Evolutionary conservation across 2,113 vertebrate species (phyloP).

Genomic region (Peromyscus leucopus): DNA sequence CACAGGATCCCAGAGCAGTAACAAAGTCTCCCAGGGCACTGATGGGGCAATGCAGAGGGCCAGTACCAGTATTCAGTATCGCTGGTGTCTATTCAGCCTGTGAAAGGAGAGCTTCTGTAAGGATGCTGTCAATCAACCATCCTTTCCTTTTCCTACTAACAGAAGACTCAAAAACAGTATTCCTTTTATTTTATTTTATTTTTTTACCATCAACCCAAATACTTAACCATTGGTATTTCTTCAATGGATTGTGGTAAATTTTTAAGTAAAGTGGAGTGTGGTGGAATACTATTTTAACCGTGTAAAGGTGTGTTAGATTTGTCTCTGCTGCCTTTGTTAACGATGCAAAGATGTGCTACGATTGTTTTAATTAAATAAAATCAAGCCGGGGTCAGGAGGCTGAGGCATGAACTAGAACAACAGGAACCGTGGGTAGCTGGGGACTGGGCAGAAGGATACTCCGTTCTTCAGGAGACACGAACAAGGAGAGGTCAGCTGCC

Average conservation of each 20-base stretch:
- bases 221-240: neutral
- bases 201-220: neutral
- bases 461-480: neutral
- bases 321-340: too few species aligned
- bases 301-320: neutral
- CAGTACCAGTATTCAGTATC: neutral
- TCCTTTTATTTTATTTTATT: neutral
- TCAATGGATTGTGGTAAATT: neutral
- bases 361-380: neutral
- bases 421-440: neutral
- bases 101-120: neutral
- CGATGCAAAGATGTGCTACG: too few species aligned
- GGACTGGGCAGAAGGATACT: neutral
- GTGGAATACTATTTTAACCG: neutral
- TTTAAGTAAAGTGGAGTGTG: neutral
- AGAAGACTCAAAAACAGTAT: conserved; percentile 1
- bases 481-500: neutral
- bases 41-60: neutral
- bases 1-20: neutral
- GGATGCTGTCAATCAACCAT: neutral
- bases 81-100: neutral
- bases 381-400: neutral
- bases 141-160: neutral
- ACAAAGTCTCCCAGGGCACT: neutral
- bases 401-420: neutral